Percentiles rank a stretch among this genome's conserved stretches.
These are phyloP conservation scores for Sebastes vulpes DNA, from an alignment of 2,797 vertebrate genomes.

Conservation along the genomic window DNA sequence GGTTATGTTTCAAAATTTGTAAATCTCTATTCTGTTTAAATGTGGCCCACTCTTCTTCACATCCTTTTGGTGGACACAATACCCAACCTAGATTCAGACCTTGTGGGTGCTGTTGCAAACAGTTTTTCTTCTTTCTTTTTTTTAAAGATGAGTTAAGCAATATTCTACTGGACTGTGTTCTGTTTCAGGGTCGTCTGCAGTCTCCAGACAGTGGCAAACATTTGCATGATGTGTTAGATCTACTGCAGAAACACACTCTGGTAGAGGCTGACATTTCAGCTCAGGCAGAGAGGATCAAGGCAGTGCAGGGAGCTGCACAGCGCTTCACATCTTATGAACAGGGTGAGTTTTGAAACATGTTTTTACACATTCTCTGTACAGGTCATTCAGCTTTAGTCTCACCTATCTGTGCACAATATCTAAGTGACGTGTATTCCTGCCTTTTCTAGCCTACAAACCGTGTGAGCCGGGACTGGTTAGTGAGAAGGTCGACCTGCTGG, in stretches of 20 bases:
- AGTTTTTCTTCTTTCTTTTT: background rate
- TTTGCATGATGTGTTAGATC: slow-evolving; percentile 93
- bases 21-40: background rate
- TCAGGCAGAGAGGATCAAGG: slow-evolving; percentile 93
- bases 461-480: slow-evolving; percentile 92
- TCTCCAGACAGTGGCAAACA: slow-evolving; percentile 95
- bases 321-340: slow-evolving; percentile 88
- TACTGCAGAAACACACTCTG: slow-evolving; percentile 93
- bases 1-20: background rate
- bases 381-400: background rate
- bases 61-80: background rate
- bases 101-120: background rate
- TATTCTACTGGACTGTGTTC: background rate
- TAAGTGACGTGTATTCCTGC: background rate
- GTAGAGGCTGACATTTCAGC: slow-evolving; percentile 95
- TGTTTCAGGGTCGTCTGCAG: slow-evolving; percentile 90
- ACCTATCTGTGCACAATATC: background rate
- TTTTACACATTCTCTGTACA: background rate
- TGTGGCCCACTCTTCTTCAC: background rate
- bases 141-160: background rate
- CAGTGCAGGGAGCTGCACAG: slow-evolving; percentile 86
- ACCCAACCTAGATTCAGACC: background rate
- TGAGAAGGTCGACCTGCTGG: slow-evolving; percentile 88
- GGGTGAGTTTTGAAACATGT: slow-evolving; percentile 77
- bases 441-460: slow-evolving; percentile 90